Base-by-base conservation (phyloP, 2,888 invertebrate genomes). In the Hermaeophaga mercurialis region DNA sequence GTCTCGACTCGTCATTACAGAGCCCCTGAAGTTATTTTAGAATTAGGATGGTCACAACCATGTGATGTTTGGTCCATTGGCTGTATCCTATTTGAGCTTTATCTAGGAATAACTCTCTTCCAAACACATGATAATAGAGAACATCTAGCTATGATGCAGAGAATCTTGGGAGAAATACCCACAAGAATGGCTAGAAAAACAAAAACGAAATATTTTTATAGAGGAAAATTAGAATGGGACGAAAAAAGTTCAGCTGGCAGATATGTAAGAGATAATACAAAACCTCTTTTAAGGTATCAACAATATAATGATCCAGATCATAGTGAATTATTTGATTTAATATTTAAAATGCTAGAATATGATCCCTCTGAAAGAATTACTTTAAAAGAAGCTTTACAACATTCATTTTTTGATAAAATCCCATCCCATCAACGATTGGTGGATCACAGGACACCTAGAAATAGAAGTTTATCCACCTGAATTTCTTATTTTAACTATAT, bases 21-120 rank as follows among this genome's bases (percentile, higher is more conserved):
- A 76, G 96, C 99, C 67, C 99, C 99, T 1, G 99, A 99, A 84
- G 99, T 99, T 71, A 98, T 99, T 79, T 84, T 96, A 90, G 99
- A 99, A 82, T 83, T 99, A 69, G 99, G 98, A 43, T 99, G 99
- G 99, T 84, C 94, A 47, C 98, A 99, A 79, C 96, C 98, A n/a
- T 99, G 99, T 80, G 99, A 99, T 82, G 96, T 99, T 58, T 99
- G 99, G 99, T 97, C 97, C 45, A 91, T 99, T 75, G 99, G 99
- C 12, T 99, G 99, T 80, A 99, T 99, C 71, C 88, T 99, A 80
- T 99, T 99, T 81, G 99, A 99, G 82, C 82, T 99, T 72, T 97
- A 98, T 81, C 86, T 96, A 75, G 98, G 98, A 69, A 94, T 95
- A 75, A 97, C 98, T 60, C 85, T 99, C 67, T 99, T 99, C 84